Evolutionary conservation across 2,113 vertebrate genomes (phyloP).

Genomic region (Ochotona princeps): DNA sequence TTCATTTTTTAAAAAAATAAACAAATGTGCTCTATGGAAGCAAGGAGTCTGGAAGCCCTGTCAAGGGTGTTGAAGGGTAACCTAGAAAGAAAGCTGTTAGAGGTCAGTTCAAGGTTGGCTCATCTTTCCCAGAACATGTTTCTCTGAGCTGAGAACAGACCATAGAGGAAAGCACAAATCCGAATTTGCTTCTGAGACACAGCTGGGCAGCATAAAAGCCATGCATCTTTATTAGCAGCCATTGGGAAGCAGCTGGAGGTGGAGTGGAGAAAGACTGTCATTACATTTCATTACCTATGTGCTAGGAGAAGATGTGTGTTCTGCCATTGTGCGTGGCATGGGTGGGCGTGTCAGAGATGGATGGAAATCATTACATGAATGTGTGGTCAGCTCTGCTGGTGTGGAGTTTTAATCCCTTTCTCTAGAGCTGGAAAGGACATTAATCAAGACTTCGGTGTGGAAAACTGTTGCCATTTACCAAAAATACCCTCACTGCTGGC

Average conservation of each 20-base stretch:
- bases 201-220: slow-evolving; percentile 5
- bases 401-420: not conserved
- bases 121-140: not conserved
- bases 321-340: not conserved
- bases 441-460: not conserved
- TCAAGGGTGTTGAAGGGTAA: not conserved
- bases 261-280: not conserved
- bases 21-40: slow-evolving; percentile 26
- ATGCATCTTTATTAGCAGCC: slow-evolving; percentile 69
- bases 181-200: not conserved
- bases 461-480: slow-evolving; percentile 16
- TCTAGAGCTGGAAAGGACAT: slow-evolving; percentile 21
- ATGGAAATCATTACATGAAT: slow-evolving; percentile 54
- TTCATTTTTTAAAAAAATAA: slow-evolving; percentile 57
- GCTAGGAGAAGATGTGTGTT: slow-evolving; percentile 62
- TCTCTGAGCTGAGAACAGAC: not conserved
- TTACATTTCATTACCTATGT: slow-evolving; percentile 52
- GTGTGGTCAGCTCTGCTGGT: slow-evolving; percentile 51
- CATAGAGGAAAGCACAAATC: not conserved
- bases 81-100: not conserved
- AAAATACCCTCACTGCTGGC: not conserved
- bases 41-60: not conserved
- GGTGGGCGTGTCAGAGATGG: slow-evolving; percentile 49
- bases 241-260: slow-evolving; percentile 46
- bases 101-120: slow-evolving; percentile 29